Evolutionary conservation across 64 coral and sea anemone genomes (phyloP), one percentile per base, ranked within the genome.

Genomic region (Pocillopora verrucosa): DNA sequence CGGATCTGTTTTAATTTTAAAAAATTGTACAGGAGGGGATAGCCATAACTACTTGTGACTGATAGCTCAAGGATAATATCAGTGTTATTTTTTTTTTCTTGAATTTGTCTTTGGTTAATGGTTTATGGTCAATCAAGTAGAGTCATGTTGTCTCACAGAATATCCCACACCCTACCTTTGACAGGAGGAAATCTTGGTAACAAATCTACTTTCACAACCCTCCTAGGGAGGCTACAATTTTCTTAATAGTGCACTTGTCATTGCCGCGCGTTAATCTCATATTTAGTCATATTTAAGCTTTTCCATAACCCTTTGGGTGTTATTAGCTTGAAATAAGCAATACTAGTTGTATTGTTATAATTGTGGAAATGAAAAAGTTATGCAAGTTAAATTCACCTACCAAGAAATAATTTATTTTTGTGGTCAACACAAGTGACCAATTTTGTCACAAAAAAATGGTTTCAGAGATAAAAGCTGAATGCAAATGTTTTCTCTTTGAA

Each of bases 351-450:
- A 70, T 84, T 30, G 25, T 56, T 79, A 57, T 59, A 79, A 59
- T 65, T 65, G 60, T 63, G 80, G 34, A 16, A 10, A 35, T 11
- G 6, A 56, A 68, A 24, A 11, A 25, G 36, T 62, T 22, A 20
- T 16, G 7, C 15, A 62, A 83, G 16, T 83, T 45, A 83, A 85
- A 83, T 51, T 60, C 72, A 72, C 41, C 36, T 63, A 85, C 65
- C 30, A 72, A 41, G 11, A 56, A 65, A 85, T 72, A 85, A 72
- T 69, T 67, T 81, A 65, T 67, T 67, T 72, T 85, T 85, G 65
- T 72, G 82, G 82, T 85, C 45, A 68, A 13, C 20, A 56, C 25
- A 69, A 64, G 34, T 64, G 26, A 59, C 79, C 34, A 60, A 9
- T 37, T 14, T 19, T 14, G 2, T 60, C 16, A 6, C 36, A 6